Percentiles rank a stretch among this genome's conserved stretches.
Conservation (phyloP, 2,113 vertebrate genomes). For the Microtus montanus region DNA sequence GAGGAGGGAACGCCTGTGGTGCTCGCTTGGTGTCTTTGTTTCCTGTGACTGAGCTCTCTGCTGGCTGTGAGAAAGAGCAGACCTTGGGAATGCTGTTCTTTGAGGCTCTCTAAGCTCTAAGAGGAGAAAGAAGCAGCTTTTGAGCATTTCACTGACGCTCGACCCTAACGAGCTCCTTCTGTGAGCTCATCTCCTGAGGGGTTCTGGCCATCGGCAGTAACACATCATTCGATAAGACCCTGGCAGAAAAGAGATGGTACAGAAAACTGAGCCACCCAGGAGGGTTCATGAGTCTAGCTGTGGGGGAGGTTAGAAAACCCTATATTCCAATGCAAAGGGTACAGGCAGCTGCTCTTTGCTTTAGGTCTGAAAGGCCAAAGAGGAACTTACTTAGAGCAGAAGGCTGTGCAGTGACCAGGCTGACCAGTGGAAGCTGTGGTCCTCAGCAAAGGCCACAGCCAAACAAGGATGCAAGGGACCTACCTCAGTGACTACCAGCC, state of each 20-base stretch:
- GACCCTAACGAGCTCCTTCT: background rate
- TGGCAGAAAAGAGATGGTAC: background rate
- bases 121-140: background rate
- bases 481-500: background rate
- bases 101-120: background rate
- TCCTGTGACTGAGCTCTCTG: background rate
- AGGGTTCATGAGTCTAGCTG: background rate
- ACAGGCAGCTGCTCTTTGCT: too few relatives aligned
- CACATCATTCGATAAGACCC: background rate
- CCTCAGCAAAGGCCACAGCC: background rate
- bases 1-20: background rate
- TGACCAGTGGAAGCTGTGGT: background rate
- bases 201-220: background rate
- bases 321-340: background rate
- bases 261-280: background rate
- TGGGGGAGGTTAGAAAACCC: background rate
- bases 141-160: background rate
- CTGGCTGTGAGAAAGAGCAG: background rate
- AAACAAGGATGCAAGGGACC: background rate
- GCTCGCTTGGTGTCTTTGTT: background rate
- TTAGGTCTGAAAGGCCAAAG: background rate
- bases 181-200: background rate
- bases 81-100: background rate
- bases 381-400: too few relatives aligned
- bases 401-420: background rate